Percentiles rank a stretch among this genome's conserved stretches.
Evolutionary conservation across 2,113 vertebrate species (phyloP).

Genomic region (Leptocoma aspasia): DNA sequence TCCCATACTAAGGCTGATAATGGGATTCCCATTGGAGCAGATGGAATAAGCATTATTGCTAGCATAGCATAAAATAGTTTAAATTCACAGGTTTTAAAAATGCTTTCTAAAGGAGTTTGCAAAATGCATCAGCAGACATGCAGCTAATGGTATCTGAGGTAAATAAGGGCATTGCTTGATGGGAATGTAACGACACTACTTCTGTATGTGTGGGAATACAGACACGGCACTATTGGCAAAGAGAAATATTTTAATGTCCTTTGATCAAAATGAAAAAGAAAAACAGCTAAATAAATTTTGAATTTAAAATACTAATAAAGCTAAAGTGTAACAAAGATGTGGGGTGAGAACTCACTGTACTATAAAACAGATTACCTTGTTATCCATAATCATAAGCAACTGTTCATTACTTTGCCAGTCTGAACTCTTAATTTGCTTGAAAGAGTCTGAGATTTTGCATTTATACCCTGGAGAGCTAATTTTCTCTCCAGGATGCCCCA

Average conservation of each 20-base stretch:
- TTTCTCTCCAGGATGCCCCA: neutral
- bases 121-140: neutral
- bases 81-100: neutral
- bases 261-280: slow-evolving; percentile 36
- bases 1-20: neutral
- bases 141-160: neutral
- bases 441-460: slow-evolving; percentile 39
- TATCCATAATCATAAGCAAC: slow-evolving; percentile 17
- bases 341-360: neutral
- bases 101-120: neutral
- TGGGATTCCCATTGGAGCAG: neutral
- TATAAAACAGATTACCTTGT: neutral
- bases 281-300: neutral
- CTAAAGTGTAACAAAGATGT: neutral
- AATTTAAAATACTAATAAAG: slow-evolving; percentile 24
- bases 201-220: neutral
- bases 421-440: neutral
- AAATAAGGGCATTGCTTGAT: neutral
- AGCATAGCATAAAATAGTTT: neutral
- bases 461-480: slow-evolving; percentile 33
- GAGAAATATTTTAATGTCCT: slow-evolving; percentile 16
- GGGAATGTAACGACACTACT: neutral
- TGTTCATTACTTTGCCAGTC: neutral
- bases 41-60: neutral
- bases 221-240: neutral